phyloP scores from a whole-genome alignment of 2,888 invertebrate genomes.

The Caprella mutica region DNA sequence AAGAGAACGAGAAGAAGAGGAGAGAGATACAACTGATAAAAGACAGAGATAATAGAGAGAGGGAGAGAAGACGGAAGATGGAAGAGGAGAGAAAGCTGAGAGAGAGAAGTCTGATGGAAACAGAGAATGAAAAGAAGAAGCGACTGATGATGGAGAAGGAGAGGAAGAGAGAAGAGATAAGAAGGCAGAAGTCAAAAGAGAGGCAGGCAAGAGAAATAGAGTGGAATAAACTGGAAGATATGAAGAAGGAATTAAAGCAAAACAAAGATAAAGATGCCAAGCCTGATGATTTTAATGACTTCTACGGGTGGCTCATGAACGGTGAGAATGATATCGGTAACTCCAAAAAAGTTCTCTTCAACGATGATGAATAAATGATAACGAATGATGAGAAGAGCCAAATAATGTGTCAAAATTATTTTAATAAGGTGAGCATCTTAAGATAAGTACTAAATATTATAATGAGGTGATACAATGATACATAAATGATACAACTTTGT shows the following conservation, averaged over 20 bases:
- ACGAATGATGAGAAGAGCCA: too few relatives aligned
- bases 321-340: conserved; percentile 13
- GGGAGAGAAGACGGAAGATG: neutral
- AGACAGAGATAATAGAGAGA: neutral
- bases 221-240: neutral
- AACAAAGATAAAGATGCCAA: neutral
- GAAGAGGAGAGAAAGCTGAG: conserved; percentile 1
- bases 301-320: conserved; percentile 12
- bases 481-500: too few relatives aligned
- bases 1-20: too few relatives aligned
- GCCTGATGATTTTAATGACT: conserved; percentile 7
- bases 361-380: conserved; percentile 10
- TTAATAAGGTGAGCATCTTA: too few relatives aligned
- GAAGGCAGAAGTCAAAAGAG: neutral
- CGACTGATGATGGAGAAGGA: neutral
- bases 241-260: neutral
- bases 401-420: too few relatives aligned
- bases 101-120: neutral
- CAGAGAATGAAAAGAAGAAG: conserved; percentile 1
- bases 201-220: neutral
- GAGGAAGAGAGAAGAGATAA: neutral
- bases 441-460: too few relatives aligned
- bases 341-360: neutral
- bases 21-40: neutral
- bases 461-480: too few relatives aligned